These are phyloP conservation scores for Elanoides forficatus DNA, from an alignment of 2,113 vertebrate genomes.

Conservation along the genomic window DNA sequence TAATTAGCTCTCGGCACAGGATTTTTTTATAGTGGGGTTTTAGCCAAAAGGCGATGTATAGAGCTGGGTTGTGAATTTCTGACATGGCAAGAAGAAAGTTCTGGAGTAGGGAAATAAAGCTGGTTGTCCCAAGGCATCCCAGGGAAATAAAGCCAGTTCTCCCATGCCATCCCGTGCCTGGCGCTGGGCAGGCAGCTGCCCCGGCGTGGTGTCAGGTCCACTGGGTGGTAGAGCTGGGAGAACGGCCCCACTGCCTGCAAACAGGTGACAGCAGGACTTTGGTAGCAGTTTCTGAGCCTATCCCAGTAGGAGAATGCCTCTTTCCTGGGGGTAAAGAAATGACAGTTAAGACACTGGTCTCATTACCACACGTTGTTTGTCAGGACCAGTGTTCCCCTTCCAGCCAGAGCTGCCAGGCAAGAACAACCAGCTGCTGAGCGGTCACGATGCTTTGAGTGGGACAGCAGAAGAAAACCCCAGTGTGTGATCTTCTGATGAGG, in stretches of 20 bases:
- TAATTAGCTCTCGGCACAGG: background rate
- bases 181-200: background rate
- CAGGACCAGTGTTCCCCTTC: rapidly evolving
- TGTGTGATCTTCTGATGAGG: background rate
- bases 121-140: rapidly evolving
- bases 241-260: background rate
- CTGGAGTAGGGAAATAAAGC: background rate
- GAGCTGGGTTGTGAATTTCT: background rate
- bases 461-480: background rate
- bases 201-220: rapidly evolving
- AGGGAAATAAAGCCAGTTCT: background rate
- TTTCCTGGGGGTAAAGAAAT: rapidly evolving
- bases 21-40: background rate
- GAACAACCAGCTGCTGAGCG: background rate
- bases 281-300: background rate
- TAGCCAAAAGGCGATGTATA: background rate
- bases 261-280: rapidly evolving
- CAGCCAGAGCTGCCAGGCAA: background rate
- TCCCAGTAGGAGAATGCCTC: rapidly evolving
- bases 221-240: rapidly evolving
- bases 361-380: rapidly evolving
- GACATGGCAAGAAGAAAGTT: background rate
- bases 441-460: rapidly evolving
- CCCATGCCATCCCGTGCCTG: rapidly evolving
- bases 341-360: rapidly evolving